Evolutionary conservation across 2,888 invertebrate species (phyloP), one percentile per base, ranked within the genome.

Genomic region (Pachycephus smyrnensis): DNA sequence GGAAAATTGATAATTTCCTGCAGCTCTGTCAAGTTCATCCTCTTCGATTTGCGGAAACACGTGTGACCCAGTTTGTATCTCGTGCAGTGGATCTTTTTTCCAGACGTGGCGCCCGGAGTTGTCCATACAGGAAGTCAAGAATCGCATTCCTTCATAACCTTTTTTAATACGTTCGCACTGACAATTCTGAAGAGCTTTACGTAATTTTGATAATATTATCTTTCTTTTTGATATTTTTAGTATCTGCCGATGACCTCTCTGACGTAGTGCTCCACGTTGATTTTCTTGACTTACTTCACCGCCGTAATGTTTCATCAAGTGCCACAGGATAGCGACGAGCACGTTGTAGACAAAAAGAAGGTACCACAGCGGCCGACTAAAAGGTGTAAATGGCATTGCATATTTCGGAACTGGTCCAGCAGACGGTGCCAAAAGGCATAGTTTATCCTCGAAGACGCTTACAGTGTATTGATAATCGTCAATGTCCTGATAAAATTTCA

Each of bases 331-430:
- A 4, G 84, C 84, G 1, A 85, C 76, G 3, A 79, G 9, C 1
- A 86, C 11, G 31, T 87, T 85, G 69, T 85, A 86, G 1, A 78
- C 4, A 1, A 81, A 69, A 0, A 89, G 76, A 0, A 83, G n/a
- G 0, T 76, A 1, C 89, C 89, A 88, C 0, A 89, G 32, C 0
- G 80, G 69, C 0, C 33, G 68, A 0, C 80, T 36, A 71, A 89
- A 89, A 0, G 89, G 87, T 31, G 84, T 4, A 11, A 88, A 73
- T 0, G 86, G 85, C 86, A 87, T 86, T 31, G 86, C 82, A 0
- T 81, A 85, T 73, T 85, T 88, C 0, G 88, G 85, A 6, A 88
- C 40, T 1, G 79, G 68, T 0, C 84, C 82, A 2, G 83, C 78
- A 0, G 85, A 81, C 0, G 82, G 86, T 11, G 84, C 83, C 6